Evolutionary conservation across 2,888 invertebrate genomes (phyloP), one percentile per base, ranked within the genome.

Genomic region (Imbricaverruca yamaguchii): DNA sequence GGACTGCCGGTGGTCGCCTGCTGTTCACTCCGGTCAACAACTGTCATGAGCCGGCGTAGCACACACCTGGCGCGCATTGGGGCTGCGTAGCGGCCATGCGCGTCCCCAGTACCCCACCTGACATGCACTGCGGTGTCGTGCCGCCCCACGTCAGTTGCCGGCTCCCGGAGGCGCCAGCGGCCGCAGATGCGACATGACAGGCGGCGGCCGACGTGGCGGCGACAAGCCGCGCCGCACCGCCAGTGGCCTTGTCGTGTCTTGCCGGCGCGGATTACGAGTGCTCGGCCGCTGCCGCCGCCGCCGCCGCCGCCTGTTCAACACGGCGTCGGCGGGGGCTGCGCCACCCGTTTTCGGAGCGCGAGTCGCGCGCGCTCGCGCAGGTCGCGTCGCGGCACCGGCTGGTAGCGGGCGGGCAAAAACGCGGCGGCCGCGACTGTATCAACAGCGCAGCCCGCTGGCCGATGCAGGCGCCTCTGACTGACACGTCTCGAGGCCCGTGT

Each of bases 401-500:
- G 69, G 69, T 18, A 39, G 69, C 74, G 55, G 53, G 13, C 74
- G 55, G 59, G 12, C 74, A 74, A 74, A 74, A 74, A 74, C 53
- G 74, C 18, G 11, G 74, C 65, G 23, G 18, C 61, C 61, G 61
- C 15, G 61, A 7, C 25, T 55, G 55, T 74, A 55, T 74, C 55
- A 74, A 74, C 53, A 55, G 10, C 1, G 12, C 21, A 55, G 55
- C 21, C 53, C 74, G 74, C 15, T 6, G 55, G 55, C 74, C 74
- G 74, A 53, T 53, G 21, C 74, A 10, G 53, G 23, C 2, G 53
- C 6, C 55, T 53, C 10, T 74, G 74, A 74, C 55, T 53, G 74
- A 74, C 74, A 55, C 74, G 6, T 74, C 74, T 15, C 74, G 21
- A 74, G 74, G 21, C 21, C 74, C 74, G 74, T 74, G 74, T 74